Percentiles rank a stretch among this genome's conserved stretches.
These are phyloP conservation scores for Eurystomus gularis DNA, from an alignment of 2,113 vertebrate genomes.

Conservation along the genomic window DNA sequence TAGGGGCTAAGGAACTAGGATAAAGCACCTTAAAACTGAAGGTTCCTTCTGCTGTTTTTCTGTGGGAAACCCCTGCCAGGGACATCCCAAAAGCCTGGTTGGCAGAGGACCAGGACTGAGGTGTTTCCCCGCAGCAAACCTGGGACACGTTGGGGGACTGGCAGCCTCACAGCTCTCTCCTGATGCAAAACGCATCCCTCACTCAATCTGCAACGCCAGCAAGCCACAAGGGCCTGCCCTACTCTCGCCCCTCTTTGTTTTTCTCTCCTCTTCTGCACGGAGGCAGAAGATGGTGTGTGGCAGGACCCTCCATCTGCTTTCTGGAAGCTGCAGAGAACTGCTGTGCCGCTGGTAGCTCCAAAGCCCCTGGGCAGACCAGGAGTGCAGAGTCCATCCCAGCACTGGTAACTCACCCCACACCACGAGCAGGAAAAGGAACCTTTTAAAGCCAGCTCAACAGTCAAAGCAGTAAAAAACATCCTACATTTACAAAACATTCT, in stretches of 20 bases:
- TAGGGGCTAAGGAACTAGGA: neutral
- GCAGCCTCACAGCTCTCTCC: neutral
- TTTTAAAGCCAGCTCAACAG: neutral
- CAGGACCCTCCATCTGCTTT: neutral
- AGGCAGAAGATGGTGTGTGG: neutral
- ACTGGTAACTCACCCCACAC: neutral
- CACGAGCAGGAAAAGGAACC: neutral
- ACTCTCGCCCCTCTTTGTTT: neutral
- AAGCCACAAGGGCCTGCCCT: neutral
- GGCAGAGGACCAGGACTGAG: neutral
- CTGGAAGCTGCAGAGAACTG: neutral
- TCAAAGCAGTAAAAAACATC: neutral
- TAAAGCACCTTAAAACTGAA: neutral
- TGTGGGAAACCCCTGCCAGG: neutral
- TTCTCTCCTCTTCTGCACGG: neutral
- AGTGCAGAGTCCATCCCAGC: neutral
- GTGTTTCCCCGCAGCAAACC: neutral
- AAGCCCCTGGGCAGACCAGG: neutral
- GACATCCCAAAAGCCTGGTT: neutral
- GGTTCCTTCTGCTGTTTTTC: neutral
- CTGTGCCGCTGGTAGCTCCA: neutral
- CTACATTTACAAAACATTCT: neutral
- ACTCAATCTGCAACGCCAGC: neutral
- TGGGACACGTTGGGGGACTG: accelerated
- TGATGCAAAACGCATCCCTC: neutral